Base-by-base conservation (phyloP, 1,140 invertebrate species). In the Brevipalpus yothersi region DNA sequence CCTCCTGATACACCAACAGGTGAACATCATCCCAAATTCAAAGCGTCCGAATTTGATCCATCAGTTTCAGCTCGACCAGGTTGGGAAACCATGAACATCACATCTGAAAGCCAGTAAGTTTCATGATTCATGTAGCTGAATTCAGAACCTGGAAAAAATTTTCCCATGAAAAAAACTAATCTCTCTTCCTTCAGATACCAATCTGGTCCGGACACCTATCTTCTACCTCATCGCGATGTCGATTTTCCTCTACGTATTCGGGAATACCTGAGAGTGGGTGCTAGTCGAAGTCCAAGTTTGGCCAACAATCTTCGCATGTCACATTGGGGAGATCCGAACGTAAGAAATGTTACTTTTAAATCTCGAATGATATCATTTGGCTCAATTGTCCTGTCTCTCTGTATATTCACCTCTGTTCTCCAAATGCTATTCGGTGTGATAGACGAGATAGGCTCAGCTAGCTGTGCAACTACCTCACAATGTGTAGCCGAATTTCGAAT, bases 211-310 rank as follows among this genome's bases (percentile, higher is more conserved):
- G 91, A 96, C 68, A 95, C 91, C 0, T 92, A 94, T 71, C 74
- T 96, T 3, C 75, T 96, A 8, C 90, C 94, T 31, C 72, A 93
- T 15, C 77, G 89, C 42, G 91, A 94, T 71, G 82, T 86, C 0
- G 83, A 84, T 69, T 95, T 95, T 75, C 90, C 89, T 1, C 82
- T 87, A 15, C 76, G 89, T 56, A 74, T 93, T 42, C 77, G 88
- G 53, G 83, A 90, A 70, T 93, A 93, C 69, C 86, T 91, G 83
- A 88, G 91, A 75, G 67, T 72, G 23, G 69, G 70, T 0, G 86
- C 86, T 0, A 79, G 80, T 53, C 76, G 77, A 61, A 81, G 80
- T 15, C 82, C 83, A 7, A 79, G 65, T 19, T 65, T 73, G 41
- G 67, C 65, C 17, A 45, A 68, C 5, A 68, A 66, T 51, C 58